Evolutionary conservation across 2,113 vertebrate species (phyloP).

Genomic region (Tringa solitaria): DNA sequence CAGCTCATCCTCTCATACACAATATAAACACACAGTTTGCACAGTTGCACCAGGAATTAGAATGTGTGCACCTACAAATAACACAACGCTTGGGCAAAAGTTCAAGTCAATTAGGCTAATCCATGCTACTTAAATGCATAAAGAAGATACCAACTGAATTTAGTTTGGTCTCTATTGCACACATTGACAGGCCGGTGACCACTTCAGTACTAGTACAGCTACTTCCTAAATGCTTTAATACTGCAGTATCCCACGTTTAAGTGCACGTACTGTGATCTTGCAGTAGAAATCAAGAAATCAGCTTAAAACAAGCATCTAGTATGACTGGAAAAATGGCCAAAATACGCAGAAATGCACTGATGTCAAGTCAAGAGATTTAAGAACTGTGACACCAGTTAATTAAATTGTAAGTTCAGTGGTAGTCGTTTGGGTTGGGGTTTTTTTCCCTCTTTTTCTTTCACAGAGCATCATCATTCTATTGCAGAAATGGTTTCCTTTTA

Average conservation of each 20-base stretch:
- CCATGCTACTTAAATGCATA: not conserved
- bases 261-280: not conserved
- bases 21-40: not conserved
- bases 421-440: rapidly evolving
- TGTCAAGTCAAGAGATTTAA: not conserved
- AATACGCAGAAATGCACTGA: not conserved
- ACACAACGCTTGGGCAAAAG: not conserved
- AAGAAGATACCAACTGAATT: not conserved
- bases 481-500: not conserved
- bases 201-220: not conserved
- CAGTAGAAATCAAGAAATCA: not conserved
- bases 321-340: not conserved
- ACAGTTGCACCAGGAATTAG: not conserved
- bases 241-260: not conserved
- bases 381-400: not conserved
- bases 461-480: not conserved
- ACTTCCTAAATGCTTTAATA: not conserved
- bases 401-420: not conserved
- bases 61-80: not conserved
- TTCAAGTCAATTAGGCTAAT: not conserved
- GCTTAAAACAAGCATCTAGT: not conserved
- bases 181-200: not conserved
- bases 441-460: not conserved
- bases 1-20: not conserved
- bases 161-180: not conserved